Conservation (phyloP, 1,140 invertebrate genomes). For the Zaprionus inermis region DNA sequence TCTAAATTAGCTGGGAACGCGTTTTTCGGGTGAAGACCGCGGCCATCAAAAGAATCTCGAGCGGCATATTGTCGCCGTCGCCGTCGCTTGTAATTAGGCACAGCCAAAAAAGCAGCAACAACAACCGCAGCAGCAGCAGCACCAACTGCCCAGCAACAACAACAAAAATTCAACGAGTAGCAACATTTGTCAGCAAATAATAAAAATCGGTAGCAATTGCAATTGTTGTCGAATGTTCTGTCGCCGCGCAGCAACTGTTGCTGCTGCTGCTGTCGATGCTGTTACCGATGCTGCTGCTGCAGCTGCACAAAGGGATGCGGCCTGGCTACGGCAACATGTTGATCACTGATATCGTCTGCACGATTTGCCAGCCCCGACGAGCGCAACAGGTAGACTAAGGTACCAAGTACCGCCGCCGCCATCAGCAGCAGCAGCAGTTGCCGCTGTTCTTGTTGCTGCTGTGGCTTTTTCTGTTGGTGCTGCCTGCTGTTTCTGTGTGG, state of each 20-base stretch:
- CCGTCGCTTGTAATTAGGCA: slow-evolving; percentile 64
- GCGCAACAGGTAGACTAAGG: slow-evolving; percentile 63
- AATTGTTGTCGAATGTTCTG: slow-evolving; percentile 66
- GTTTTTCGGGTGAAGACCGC: slow-evolving; percentile 66
- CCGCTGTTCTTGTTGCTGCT: slow-evolving; percentile 22
- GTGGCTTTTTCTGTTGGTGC: too few relatives aligned
- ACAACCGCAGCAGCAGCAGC: slow-evolving; percentile 36
- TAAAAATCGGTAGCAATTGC: slow-evolving; percentile 81
- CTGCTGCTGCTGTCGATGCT: slow-evolving; percentile 14
- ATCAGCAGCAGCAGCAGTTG: slow-evolving; percentile 10
- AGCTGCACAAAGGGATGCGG: slow-evolving; percentile 59
- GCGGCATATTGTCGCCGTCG: slow-evolving; percentile 46
- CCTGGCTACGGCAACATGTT: slow-evolving; percentile 69
- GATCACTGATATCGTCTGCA: slow-evolving; percentile 79
- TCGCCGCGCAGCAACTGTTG: slow-evolving; percentile 17
- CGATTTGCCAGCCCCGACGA: slow-evolving; percentile 56
- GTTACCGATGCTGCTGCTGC: slow-evolving; percentile 27
- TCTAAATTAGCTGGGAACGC: slow-evolving; percentile 82
- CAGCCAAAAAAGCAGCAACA: slow-evolving; percentile 42
- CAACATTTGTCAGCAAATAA: slow-evolving; percentile 60
- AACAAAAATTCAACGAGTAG: slow-evolving; percentile 28
- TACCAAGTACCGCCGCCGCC: slow-evolving; percentile 9
- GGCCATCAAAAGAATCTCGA: slow-evolving; percentile 70
- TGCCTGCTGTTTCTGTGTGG: slow-evolving; percentile 53
- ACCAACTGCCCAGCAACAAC: slow-evolving; percentile 32